These are phyloP conservation scores for Choreutis nemorana DNA, from an alignment of 2,888 invertebrate genomes.

Conservation along the genomic window DNA sequence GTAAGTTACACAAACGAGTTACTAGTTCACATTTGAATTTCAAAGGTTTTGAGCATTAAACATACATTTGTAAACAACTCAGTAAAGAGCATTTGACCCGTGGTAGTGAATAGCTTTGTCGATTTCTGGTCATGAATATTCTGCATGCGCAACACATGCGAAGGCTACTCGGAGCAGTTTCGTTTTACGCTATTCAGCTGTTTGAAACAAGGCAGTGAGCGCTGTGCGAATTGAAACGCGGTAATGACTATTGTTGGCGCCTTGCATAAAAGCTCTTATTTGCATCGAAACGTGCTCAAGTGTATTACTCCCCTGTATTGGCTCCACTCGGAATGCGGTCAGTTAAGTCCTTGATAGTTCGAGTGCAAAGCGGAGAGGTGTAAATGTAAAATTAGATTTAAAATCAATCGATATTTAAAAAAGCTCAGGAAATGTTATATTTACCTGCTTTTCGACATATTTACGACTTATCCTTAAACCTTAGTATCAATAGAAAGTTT, in stretches of 20 bases:
- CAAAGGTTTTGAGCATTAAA: no score
- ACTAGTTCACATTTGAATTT: no score
- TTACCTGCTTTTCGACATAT: no score
- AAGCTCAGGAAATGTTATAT: no score
- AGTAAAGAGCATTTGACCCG: conserved; percentile 14
- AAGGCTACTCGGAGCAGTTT: conserved; percentile 21
- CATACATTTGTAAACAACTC: no score
- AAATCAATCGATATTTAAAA: no score
- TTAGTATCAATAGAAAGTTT: conserved; percentile 19
- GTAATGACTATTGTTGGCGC: conserved; percentile 52
- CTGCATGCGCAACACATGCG: conserved; percentile 34
- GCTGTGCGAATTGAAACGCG: conserved; percentile 43
- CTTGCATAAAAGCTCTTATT: conserved; percentile 49
- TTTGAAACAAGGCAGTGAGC: conserved; percentile 33
- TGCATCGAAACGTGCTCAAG: conserved; percentile 46
- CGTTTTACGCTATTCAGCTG: conserved; percentile 48
- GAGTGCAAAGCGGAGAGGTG: conserved; percentile 14
- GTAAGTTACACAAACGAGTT: no score
- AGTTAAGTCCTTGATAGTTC: conserved; percentile 15
- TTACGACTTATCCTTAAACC: no score
- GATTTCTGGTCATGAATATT: conserved; percentile 45
- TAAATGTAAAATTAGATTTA: no score
- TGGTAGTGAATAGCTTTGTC: conserved; percentile 24
- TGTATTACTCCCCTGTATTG: conserved; percentile 29
- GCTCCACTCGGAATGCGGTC: conserved; percentile 25